Percentiles rank a stretch among this genome's conserved stretches.
phyloP scores from a whole-genome alignment of 2,888 invertebrate genomes.

The Hydrotaea diabolus region DNA sequence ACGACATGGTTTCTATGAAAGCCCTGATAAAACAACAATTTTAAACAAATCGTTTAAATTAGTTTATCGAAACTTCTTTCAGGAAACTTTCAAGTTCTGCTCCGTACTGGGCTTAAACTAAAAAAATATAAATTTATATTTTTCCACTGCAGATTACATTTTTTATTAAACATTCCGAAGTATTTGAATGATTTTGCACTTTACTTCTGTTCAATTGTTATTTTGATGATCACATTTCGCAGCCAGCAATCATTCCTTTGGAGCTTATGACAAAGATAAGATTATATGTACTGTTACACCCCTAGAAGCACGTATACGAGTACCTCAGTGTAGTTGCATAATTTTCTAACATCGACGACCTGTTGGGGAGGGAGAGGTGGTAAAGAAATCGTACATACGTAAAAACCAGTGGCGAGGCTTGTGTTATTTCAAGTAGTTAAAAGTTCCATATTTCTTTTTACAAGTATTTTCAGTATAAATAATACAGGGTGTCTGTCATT shows the following conservation, averaged over 20 bases:
- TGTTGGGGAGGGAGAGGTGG: not conserved
- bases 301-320: constrained; percentile 32
- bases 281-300: constrained; percentile 30
- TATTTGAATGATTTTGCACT: not conserved
- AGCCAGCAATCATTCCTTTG: not conserved
- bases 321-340: not conserved
- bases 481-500: too few species aligned
- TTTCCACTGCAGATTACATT: too few species aligned
- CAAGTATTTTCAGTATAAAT: too few species aligned
- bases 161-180: too few species aligned
- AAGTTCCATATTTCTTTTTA: too few species aligned
- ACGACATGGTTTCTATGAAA: too few species aligned
- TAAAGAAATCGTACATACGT: not conserved
- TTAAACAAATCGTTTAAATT: too few species aligned
- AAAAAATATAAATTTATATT: too few species aligned
- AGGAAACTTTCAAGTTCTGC: too few species aligned
- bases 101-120: too few species aligned
- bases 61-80: too few species aligned
- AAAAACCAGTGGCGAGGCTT: constrained; percentile 16
- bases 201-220: not conserved
- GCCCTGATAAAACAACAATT: too few species aligned
- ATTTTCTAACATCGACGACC: not conserved
- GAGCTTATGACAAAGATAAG: constrained; percentile 44
- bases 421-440: not conserved
- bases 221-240: not conserved